These are phyloP conservation scores for Cheilosia urbana DNA, from an alignment of 2,888 invertebrate species.

Conservation along the genomic window DNA sequence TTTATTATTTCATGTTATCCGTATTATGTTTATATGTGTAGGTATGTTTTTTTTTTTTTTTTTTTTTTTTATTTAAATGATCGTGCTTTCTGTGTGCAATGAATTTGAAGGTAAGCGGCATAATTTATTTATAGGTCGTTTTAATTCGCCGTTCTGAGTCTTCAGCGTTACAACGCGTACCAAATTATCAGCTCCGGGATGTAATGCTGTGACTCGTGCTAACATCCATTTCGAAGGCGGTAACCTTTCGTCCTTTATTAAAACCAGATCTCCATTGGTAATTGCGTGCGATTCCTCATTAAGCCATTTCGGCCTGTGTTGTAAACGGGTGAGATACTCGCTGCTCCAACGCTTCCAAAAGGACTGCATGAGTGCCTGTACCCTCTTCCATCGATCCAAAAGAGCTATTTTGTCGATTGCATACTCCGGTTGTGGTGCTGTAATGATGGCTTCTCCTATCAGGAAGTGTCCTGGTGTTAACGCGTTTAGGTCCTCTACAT, in stretches of 20 bases:
- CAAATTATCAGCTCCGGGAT: neutral
- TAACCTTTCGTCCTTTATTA: no score
- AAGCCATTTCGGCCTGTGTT: slow-evolving; percentile 5
- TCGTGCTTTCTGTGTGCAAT: slow-evolving; percentile 5
- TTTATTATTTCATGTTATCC: slow-evolving; percentile 10
- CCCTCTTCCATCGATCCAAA: slow-evolving; percentile 5
- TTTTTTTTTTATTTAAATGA: no score
- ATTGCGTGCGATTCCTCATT: neutral
- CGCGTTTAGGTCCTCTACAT: neutral
- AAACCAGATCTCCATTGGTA: neutral
- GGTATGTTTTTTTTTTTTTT: no score
- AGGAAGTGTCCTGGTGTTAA: slow-evolving; percentile 18
- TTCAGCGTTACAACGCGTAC: slow-evolving; percentile 19
- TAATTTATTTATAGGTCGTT: slow-evolving; percentile 3
- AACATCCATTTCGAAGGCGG: no score
- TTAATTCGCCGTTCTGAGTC: slow-evolving; percentile 5
- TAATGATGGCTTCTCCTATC: slow-evolving; percentile 11
- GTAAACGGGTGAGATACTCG: slow-evolving; percentile 28
- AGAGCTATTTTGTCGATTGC: neutral
- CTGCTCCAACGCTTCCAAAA: slow-evolving; percentile 26
- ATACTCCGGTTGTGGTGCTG: slow-evolving; percentile 1
- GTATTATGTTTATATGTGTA: slow-evolving; percentile 4
- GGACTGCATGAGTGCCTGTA: neutral
- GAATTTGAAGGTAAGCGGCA: slow-evolving; percentile 13
- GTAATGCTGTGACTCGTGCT: no score